Evolutionary conservation across 2,113 vertebrate genomes (phyloP).

Genomic region (Grus americana): DNA sequence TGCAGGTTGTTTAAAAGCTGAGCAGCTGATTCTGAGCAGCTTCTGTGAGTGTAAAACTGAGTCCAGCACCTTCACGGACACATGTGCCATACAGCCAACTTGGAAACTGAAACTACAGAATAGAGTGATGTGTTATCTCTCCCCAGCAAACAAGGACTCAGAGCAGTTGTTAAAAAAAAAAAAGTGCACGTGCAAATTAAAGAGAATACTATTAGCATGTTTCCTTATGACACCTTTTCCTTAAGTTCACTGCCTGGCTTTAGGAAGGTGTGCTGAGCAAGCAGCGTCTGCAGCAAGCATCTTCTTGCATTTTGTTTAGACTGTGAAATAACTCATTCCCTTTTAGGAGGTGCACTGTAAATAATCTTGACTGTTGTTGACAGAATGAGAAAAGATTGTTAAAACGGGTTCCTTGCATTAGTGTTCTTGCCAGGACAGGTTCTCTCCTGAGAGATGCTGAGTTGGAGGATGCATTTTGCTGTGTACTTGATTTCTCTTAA

Average conservation of each 20-base stretch:
- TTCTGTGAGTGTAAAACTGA: background rate
- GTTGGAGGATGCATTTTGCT: background rate
- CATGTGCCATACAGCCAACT: background rate
- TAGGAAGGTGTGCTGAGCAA: background rate
- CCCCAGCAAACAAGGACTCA: background rate
- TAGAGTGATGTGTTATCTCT: background rate
- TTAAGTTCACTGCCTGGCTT: background rate
- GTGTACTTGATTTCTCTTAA: background rate
- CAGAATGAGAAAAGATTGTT: background rate
- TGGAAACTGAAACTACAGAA: background rate
- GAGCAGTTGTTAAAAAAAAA: background rate
- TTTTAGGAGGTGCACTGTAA: background rate
- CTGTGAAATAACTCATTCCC: background rate
- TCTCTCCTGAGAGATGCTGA: background rate
- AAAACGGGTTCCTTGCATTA: background rate
- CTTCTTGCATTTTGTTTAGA: background rate
- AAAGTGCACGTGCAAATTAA: slow-evolving; percentile 49
- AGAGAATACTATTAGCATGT: slow-evolving; percentile 2
- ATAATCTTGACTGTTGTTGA: background rate
- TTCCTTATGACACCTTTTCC: slow-evolving; percentile 9
- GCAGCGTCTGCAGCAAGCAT: background rate
- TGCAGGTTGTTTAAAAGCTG: background rate
- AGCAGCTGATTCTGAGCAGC: background rate
- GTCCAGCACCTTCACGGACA: background rate
- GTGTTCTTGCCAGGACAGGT: background rate